Evolutionary conservation across 2,113 vertebrate genomes (phyloP).

Genomic region (Nothobranchius furzeri): DNA sequence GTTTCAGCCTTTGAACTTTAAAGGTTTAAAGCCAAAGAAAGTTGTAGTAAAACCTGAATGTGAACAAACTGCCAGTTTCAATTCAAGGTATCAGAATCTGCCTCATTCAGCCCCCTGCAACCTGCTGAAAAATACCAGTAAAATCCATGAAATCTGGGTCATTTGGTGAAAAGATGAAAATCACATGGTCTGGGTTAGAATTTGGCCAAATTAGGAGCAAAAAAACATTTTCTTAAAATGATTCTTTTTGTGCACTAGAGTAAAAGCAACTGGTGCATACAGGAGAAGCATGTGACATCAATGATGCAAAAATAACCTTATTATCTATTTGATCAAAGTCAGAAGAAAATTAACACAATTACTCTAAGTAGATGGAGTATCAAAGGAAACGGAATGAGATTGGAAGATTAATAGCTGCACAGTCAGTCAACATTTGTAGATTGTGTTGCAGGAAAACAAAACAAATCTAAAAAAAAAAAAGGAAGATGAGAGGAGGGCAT

Average conservation of each 20-base stretch:
- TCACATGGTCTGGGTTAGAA: conserved; percentile 26
- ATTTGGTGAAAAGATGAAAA: conserved; percentile 24
- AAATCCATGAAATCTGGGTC: conserved; percentile 17
- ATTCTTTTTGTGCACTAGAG: conserved; percentile 17
- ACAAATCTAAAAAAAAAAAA: background rate
- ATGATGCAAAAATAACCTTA: conserved; percentile 17
- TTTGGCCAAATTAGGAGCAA: conserved; percentile 15
- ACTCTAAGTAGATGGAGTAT: conserved; percentile 22
- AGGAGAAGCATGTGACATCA: conserved; percentile 39
- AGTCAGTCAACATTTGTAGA: conserved; percentile 44
- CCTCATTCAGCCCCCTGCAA: background rate
- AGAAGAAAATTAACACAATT: conserved; percentile 18
- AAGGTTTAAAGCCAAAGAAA: background rate
- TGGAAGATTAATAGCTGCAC: conserved; percentile 24
- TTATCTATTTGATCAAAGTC: conserved; percentile 10
- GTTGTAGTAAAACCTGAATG: background rate
- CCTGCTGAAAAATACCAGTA: conserved; percentile 1
- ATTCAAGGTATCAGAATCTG: background rate
- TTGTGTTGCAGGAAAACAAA: conserved; percentile 20
- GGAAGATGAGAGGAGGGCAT: conserved; percentile 7
- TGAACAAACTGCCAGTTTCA: background rate
- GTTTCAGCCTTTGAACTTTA: background rate
- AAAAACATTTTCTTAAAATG: conserved; percentile 19
- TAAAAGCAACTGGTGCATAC: conserved; percentile 25
- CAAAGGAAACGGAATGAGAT: conserved; percentile 18